Percentiles rank a stretch among this genome's conserved stretches.
Conservation (phyloP, 2,113 vertebrate genomes). For the Larimichthys crocea region DNA sequence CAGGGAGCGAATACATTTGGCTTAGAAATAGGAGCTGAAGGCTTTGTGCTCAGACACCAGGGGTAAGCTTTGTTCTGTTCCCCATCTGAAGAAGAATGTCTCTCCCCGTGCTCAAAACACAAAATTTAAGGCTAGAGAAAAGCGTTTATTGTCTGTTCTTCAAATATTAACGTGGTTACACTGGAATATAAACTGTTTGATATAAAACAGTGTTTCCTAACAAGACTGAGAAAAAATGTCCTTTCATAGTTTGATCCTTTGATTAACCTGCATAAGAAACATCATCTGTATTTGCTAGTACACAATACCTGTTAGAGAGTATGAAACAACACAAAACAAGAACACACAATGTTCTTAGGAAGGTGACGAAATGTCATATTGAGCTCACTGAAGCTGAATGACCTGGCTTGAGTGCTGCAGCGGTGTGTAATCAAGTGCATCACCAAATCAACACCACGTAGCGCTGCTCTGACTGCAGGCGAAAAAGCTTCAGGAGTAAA, state of each 20-base stretch:
- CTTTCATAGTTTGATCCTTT: conserved; percentile 26
- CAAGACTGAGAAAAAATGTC: conserved; percentile 35
- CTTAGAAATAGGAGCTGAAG: conserved; percentile 42
- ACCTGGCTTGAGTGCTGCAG: not conserved
- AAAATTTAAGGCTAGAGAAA: conserved; percentile 41
- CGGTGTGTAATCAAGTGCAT: not conserved
- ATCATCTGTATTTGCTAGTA: not conserved
- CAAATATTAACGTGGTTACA: conserved; percentile 41
- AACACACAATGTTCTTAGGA: not conserved
- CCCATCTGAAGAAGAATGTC: conserved; percentile 58
- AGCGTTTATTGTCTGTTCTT: conserved; percentile 43
- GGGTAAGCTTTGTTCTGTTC: conserved; percentile 53
- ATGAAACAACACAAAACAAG: not conserved
- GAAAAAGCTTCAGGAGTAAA: not conserved
- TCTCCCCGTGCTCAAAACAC: conserved; percentile 51
- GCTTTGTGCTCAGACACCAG: conserved; percentile 53
- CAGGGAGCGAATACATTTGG: conserved; percentile 37
- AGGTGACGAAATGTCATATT: not conserved
- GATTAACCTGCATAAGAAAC: not conserved
- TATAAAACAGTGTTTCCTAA: conserved; percentile 26
- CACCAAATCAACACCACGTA: not conserved
- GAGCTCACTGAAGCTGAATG: not conserved
- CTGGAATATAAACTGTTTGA: conserved; percentile 48
- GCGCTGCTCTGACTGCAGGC: too few relatives aligned
- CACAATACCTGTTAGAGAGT: too few relatives aligned